These are phyloP conservation scores for Drosophila ustulata DNA, from an alignment of 2,888 invertebrate genomes.

Conservation along the genomic window DNA sequence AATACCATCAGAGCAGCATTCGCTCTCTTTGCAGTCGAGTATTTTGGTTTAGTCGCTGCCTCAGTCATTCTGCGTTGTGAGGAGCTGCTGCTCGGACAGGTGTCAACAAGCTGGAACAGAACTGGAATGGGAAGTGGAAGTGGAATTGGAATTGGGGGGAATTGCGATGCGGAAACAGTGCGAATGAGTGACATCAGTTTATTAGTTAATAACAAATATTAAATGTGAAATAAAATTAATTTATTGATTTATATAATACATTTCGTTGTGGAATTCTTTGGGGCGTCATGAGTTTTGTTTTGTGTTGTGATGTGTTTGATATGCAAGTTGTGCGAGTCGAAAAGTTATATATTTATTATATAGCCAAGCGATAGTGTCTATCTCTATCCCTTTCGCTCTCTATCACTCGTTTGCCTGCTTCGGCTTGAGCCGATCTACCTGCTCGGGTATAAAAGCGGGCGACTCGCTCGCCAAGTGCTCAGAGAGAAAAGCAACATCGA, in stretches of 20 bases:
- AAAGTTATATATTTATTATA: not conserved
- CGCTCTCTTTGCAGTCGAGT: not conserved
- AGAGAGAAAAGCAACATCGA: slow-evolving; percentile 20
- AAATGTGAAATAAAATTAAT: not conserved
- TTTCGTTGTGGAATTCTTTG: not conserved
- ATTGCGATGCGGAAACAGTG: not conserved
- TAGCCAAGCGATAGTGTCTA: not conserved
- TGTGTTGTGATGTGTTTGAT: not conserved
- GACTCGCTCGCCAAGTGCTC: not conserved
- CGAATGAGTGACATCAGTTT: not conserved
- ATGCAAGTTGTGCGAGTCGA: not conserved
- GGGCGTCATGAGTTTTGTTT: not conserved
- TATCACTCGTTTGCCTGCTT: not conserved
- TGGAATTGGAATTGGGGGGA: not conserved
- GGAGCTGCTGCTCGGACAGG: slow-evolving; percentile 13
- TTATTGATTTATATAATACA: not conserved
- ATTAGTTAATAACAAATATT: not conserved
- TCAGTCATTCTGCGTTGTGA: not conserved
- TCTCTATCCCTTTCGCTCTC: not conserved
- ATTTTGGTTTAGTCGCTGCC: not conserved
- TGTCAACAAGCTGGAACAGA: not conserved
- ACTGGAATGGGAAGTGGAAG: not conserved
- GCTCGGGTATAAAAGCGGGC: slow-evolving; percentile 33
- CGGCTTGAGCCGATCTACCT: slow-evolving; percentile 7
- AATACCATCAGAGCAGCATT: not conserved